Conservation (phyloP, 2,888 invertebrate species). For the Leptinotarsa juncta region DNA sequence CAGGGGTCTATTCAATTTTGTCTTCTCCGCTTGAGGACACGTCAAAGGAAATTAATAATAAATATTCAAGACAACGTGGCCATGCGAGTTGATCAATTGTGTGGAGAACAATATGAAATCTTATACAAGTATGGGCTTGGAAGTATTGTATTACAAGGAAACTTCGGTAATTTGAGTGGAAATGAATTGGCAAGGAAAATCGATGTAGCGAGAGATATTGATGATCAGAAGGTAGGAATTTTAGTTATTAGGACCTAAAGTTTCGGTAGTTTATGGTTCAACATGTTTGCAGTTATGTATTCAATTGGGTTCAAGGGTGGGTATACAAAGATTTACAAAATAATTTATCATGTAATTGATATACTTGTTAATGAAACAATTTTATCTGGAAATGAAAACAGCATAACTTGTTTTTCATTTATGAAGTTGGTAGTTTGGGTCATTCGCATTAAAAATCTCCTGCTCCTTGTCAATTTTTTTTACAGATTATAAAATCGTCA, state of each 20-base stretch:
- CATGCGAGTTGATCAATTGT: slow-evolving; percentile 35
- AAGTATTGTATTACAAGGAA: slow-evolving; percentile 6
- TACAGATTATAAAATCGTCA: no score
- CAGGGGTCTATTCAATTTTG: slow-evolving; percentile 14
- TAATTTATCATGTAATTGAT: neutral
- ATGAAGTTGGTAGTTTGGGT: no score
- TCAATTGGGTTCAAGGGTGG: neutral
- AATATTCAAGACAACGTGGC: slow-evolving; percentile 28
- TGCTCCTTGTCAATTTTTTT: no score
- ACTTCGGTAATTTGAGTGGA: slow-evolving; percentile 7
- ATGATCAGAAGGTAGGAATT: slow-evolving; percentile 5
- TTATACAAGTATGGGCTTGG: slow-evolving; percentile 15
- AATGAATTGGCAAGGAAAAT: slow-evolving; percentile 14
- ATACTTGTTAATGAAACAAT: no score
- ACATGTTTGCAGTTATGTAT: neutral
- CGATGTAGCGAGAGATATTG: neutral
- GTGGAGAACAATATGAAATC: slow-evolving; percentile 30
- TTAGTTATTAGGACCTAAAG: slow-evolving; percentile 3
- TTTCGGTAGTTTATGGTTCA: neutral
- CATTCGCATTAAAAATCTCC: no score
- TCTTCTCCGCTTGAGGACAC: slow-evolving; percentile 23
- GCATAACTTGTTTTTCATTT: no score
- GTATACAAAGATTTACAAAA: neutral
- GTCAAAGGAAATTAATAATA: slow-evolving; percentile 39
- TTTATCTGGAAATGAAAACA: no score